Base-by-base conservation (phyloP, 35 echinoderm and acorn worm species). In the Diadema setosum region DNA sequence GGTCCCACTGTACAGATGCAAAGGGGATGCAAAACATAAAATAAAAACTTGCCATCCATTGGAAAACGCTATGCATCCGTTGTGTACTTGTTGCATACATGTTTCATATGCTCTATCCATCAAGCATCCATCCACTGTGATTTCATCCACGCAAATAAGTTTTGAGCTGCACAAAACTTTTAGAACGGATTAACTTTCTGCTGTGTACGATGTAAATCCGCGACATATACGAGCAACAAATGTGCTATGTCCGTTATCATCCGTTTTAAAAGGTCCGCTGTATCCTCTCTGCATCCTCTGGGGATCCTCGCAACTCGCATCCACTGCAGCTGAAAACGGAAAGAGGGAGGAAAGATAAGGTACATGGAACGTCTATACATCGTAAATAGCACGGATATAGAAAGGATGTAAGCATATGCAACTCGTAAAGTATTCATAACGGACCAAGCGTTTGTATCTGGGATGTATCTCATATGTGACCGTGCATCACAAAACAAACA, bases 131-230 rank as follows among this genome's bases (percentile, higher is more conserved):
- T 31, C 61, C 61, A 65, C 27, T 65, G 23, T 65, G 24, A 65
- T 30, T 65, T 65, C 61, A 65, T 65, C 61, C 23, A 33, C 61
- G 61, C 61, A 65, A 65, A 65, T 32, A 65, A 29, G 61, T 65
- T 65, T 65, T 65, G 61, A 65, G 61, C 61, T 65, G 61, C 61
- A 65, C 61, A 65, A 65, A 65, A 65, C 61, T 65, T 65, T 65
- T 31, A 65, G 61, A 65, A 65, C 49, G 49, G n/a, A n/a, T n/a
- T n/a, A n/a, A n/a, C n/a, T n/a, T n/a, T n/a, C n/a, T n/a, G n/a
- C n/a, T n/a, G n/a, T n/a, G n/a, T n/a, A n/a, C n/a, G n/a, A n/a
- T n/a, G n/a, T n/a, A n/a, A n/a, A n/a, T n/a, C n/a, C n/a, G n/a
- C n/a, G n/a, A n/a, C n/a, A n/a, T n/a, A n/a, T n/a, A n/a, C n/a